Conservation (phyloP, 2,888 invertebrate species). For the Troilus luridus region DNA sequence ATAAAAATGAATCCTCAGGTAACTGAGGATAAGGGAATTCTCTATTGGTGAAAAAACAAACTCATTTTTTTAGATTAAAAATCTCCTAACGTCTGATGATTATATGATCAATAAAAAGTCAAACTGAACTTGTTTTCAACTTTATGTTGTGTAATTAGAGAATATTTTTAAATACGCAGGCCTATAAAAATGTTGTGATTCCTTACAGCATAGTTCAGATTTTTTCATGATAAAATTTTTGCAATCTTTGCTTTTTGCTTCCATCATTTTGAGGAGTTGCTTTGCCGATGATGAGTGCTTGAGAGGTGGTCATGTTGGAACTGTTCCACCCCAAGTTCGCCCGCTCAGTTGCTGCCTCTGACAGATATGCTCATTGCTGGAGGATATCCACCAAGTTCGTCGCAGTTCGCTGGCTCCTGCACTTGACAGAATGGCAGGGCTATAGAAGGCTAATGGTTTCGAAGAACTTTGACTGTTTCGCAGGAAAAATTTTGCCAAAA, state of each 20-base stretch:
- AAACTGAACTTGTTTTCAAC: too few species aligned
- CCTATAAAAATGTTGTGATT: too few species aligned
- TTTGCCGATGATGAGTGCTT: not conserved
- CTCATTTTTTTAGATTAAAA: too few species aligned
- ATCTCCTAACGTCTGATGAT: too few species aligned
- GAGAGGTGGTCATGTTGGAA: not conserved
- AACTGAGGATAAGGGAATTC: too few species aligned
- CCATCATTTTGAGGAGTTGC: not conserved
- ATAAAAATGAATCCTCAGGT: too few species aligned
- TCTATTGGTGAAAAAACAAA: too few species aligned
- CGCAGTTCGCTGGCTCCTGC: not conserved
- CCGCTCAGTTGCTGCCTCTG: not conserved
- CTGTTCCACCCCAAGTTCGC: not conserved
- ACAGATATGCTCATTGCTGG: conserved; percentile 30
- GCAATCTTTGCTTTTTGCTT: not conserved
- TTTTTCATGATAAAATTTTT: too few species aligned
- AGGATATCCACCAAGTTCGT: conserved; percentile 14
- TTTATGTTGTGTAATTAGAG: too few species aligned
- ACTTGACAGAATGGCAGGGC: not conserved
- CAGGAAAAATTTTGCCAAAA: not conserved
- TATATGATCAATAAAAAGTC: too few species aligned
- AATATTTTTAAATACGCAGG: too few species aligned
- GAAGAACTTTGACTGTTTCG: not conserved
- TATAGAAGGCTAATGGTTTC: not conserved
- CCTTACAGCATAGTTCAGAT: too few species aligned